Base-by-base conservation (phyloP, 2,797 vertebrate genomes). In the Pseudotriccus pelzelni region DNA sequence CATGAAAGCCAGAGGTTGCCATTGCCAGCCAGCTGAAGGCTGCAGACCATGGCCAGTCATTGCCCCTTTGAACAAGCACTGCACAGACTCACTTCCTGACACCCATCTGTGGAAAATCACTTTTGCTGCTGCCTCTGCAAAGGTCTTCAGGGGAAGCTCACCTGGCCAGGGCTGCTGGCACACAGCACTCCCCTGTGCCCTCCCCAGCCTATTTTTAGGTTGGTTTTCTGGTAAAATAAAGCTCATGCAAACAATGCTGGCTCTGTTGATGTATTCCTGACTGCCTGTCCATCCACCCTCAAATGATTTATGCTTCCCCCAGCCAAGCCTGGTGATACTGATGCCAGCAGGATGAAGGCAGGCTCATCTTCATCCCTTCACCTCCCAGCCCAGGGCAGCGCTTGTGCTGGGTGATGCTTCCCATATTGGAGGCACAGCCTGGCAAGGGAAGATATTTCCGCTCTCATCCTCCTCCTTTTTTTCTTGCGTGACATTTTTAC, bases 401-500 rank as follows among this genome's bases (percentile, higher is more conserved):
- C 85, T 68, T 3, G 6, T 53, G 27, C 17, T 34, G 32, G 72
- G 5, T 52, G 50, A 39, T 87, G 36, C 17, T 73, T 79, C 32
- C 27, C n/a, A 4, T 9, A 2, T 0, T 53, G 41, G 28, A n/a
- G 11, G 56, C 1, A 0, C 41, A 59, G 50, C 32, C 70, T 77
- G 81, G 21, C 43, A 69, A 58, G 41, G 39, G 30, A 76, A 52
- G 59, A 43, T 20, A 44, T 70, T 89, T 60, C 53, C n/a, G 22
- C n/a, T 89, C 53, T 83, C 68, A 18, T 58, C 34, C 32, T 47
- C 55, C 23, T 41, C 5, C 27, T 76, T 82, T 74, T 56, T 49
- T 41, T 19, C 43, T 75, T 44, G 17, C 59, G 60, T 83, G 92
- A 87, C 49, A 64, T 87, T 96, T 96, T 92, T 83, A 87, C 75